A percentile compares a stretch with the other conserved stretches of the same genome.
phyloP scores from a whole-genome alignment of 2,797 vertebrate species.

The Epinephelus malabaricus region DNA sequence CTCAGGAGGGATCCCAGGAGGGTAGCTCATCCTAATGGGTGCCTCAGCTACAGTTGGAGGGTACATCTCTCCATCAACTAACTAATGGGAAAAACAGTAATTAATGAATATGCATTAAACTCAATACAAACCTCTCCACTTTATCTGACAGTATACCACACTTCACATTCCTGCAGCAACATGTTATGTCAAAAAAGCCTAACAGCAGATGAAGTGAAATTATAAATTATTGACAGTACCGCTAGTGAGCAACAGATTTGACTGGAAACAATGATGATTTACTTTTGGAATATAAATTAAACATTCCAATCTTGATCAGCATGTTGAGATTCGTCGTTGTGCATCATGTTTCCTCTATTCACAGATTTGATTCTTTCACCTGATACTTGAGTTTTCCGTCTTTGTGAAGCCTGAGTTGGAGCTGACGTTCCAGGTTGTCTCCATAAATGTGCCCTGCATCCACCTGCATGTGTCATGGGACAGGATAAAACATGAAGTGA shows the following conservation, averaged over 20 bases:
- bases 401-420: constrained; percentile 90
- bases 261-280: background rate
- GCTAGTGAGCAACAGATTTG: background rate
- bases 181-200: background rate
- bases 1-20: constrained; percentile 67
- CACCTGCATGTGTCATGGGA: constrained; percentile 84
- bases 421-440: constrained; percentile 91
- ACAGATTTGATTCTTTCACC: constrained; percentile 78
- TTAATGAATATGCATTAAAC: background rate
- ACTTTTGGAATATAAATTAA: background rate
- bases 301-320: background rate
- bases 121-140: background rate
- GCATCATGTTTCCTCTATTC: background rate
- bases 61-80: constrained; percentile 91
- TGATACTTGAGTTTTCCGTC: constrained; percentile 97
- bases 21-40: constrained; percentile 92
- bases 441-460: constrained; percentile 96
- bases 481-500: background rate
- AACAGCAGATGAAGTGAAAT: background rate
- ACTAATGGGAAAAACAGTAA: constrained; percentile 73
- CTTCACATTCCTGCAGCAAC: background rate
- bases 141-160: background rate
- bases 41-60: constrained; percentile 88
- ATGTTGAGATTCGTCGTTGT: background rate
- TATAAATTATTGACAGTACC: background rate